Percentiles rank a stretch among this genome's conserved stretches.
Evolutionary conservation across 2,113 vertebrate genomes (phyloP).

Genomic region (Ptyas mucosa): DNA sequence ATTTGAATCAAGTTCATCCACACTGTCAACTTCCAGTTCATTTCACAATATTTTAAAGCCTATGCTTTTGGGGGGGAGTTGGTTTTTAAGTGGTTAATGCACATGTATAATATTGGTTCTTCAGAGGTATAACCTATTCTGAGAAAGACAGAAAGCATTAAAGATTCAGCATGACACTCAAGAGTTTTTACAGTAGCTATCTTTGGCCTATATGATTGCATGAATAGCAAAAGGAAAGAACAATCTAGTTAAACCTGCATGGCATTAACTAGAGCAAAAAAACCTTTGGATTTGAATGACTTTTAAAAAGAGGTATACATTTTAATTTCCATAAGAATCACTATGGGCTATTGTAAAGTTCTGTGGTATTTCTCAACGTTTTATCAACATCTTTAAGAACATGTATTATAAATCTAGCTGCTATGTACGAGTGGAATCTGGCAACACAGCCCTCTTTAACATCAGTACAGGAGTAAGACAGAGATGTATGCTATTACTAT

Average conservation of each 20-base stretch:
- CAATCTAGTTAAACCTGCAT: slow-evolving; percentile 35
- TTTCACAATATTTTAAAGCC: slow-evolving; percentile 9
- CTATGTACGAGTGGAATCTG: neutral
- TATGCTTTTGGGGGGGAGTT: neutral
- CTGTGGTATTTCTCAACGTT: neutral
- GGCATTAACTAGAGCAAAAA: neutral
- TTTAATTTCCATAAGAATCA: neutral
- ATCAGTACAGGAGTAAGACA: neutral
- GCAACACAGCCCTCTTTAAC: neutral
- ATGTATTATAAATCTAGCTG: neutral
- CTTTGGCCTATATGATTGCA: slow-evolving; percentile 21
- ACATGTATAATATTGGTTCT: neutral
- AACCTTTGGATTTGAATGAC: slow-evolving; percentile 12
- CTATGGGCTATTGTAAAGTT: neutral
- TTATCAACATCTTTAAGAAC: neutral
- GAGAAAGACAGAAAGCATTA: neutral
- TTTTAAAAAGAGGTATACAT: slow-evolving; percentile 17
- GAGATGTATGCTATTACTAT: neutral
- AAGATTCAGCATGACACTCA: slow-evolving; percentile 27
- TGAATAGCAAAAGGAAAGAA: slow-evolving; percentile 23
- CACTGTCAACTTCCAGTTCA: neutral
- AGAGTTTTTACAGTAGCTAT: neutral
- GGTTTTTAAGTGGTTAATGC: slow-evolving; percentile 10
- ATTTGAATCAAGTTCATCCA: neutral
- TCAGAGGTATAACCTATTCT: neutral